Conservation (phyloP, 2,888 invertebrate genomes). For the Dynastes tityus region DNA sequence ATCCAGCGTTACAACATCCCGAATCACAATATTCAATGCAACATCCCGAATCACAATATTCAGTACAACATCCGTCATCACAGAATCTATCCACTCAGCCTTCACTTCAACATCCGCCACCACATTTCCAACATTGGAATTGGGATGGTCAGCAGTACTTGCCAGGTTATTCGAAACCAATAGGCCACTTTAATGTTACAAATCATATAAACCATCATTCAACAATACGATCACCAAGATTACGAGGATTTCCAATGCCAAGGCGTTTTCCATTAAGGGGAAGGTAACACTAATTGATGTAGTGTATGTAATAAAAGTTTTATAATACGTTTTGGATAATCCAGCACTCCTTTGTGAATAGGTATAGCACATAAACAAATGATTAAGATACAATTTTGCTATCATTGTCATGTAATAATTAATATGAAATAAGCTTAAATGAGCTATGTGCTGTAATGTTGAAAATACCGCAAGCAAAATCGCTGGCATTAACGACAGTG, state of each 20-base stretch:
- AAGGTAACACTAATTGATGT: constrained; percentile 16
- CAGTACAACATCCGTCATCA: neutral
- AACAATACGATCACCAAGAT: neutral
- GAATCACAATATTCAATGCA: neutral
- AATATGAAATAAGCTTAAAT: neutral
- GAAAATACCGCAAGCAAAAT: too few species aligned
- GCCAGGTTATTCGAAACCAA: constrained; percentile 4
- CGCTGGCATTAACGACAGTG: too few species aligned
- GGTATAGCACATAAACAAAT: constrained; percentile 20
- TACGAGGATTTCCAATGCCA: constrained; percentile 15
- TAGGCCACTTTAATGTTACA: neutral
- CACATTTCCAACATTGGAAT: constrained; percentile 26
- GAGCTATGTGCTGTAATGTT: too few species aligned
- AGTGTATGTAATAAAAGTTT: neutral
- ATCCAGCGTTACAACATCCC: neutral
- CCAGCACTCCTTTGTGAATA: neutral
- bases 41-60: neutral
- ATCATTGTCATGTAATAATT: neutral
- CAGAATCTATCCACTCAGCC: constrained; percentile 2
- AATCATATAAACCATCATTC: constrained; percentile 3
- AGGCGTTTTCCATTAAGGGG: constrained; percentile 29
- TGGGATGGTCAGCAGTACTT: constrained; percentile 30
- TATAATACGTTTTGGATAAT: neutral
- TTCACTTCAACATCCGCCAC: neutral
- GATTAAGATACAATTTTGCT: neutral